Evolutionary conservation across 2,888 invertebrate genomes (phyloP).

Genomic region (Empis stercorea): DNA sequence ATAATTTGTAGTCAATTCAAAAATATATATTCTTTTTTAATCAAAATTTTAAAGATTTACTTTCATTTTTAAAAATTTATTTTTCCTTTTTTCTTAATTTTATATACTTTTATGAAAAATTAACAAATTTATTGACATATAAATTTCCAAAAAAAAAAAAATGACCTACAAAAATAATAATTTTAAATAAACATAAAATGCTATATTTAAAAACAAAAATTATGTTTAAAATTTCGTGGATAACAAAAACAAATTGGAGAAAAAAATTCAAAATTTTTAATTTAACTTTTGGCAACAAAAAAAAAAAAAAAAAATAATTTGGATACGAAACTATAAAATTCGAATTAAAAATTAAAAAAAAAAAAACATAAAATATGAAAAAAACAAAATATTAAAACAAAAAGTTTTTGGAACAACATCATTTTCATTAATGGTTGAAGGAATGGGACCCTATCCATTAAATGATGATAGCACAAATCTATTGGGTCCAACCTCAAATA

Average conservation of each 20-base stretch:
- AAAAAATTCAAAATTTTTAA: neutral
- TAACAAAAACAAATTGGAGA: slow-evolving; percentile 2
- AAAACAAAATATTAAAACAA: slow-evolving; percentile 19
- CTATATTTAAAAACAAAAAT: too few species aligned
- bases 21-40: too few species aligned
- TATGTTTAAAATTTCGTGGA: neutral
- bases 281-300: neutral
- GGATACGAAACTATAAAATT: neutral
- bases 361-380: slow-evolving; percentile 15
- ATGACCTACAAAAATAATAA: too few species aligned
- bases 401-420: slow-evolving; percentile 38
- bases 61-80: too few species aligned
- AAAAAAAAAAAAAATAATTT: slow-evolving; percentile 4
- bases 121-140: too few species aligned
- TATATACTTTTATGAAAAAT: too few species aligned
- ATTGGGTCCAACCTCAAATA: slow-evolving; percentile 32
- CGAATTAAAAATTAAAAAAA: slow-evolving; percentile 9
- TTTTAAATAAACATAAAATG: too few species aligned
- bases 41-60: too few species aligned
- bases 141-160: too few species aligned
- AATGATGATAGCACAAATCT: slow-evolving; percentile 35
- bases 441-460: slow-evolving; percentile 38
- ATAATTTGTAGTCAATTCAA: too few species aligned
- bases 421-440: slow-evolving; percentile 38
- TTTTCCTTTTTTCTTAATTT: too few species aligned